Base-by-base conservation (phyloP, 2,797 vertebrate species). In the Ptychadena robeensis region DNA sequence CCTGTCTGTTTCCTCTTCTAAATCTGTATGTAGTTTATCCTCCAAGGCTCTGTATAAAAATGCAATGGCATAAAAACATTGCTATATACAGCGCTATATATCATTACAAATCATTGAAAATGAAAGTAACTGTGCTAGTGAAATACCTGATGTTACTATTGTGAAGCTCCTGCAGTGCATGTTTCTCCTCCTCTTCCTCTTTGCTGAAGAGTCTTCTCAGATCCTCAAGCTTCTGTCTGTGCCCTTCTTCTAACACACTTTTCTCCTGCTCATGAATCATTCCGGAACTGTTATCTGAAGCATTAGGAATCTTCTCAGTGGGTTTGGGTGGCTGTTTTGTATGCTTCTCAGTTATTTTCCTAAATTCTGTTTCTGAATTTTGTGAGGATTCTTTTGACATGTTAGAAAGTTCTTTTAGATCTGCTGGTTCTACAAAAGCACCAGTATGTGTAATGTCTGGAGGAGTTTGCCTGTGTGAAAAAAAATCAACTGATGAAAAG, bases 101-200 rank as follows among this genome's bases (percentile, higher is more conserved):
- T 14, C 12, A 2, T 12, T 2, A 40, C 38, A 44, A 44, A 18
- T 3, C 5, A 48, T 0, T 22, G 15, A 22, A 22, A 53, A 22
- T 53, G 18, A 53, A 6, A 1, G n/a, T 25, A 61, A 12, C 12
- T 25, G 8, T 12, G 59, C 9, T 61, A 61, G 11, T 11, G 1
- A 12, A 27, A 70, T 85, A 80, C 82, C 82, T 69, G 28, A 80
- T 57, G 22, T 37, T 80, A 27, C 9, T 66, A 15, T 76, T 53
- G 28, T 71, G 72, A 3, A 64, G 15, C 12, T 38, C 32, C 8
- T 71, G 48, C 0, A 85, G 37, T 4, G 61, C 10, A 5, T 12
- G 30, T 9, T 27, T 75, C 57, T 71, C 27, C n/a, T 76, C 64
- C 28, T 85, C 83, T 8, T 80, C 72, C n/a, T 65, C 65, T 10